A percentile compares a stretch with the other conserved stretches of the same genome.
These are phyloP conservation scores for Eleutherodactylus coqui DNA, from an alignment of 2,797 vertebrate species.

Conservation along the genomic window DNA sequence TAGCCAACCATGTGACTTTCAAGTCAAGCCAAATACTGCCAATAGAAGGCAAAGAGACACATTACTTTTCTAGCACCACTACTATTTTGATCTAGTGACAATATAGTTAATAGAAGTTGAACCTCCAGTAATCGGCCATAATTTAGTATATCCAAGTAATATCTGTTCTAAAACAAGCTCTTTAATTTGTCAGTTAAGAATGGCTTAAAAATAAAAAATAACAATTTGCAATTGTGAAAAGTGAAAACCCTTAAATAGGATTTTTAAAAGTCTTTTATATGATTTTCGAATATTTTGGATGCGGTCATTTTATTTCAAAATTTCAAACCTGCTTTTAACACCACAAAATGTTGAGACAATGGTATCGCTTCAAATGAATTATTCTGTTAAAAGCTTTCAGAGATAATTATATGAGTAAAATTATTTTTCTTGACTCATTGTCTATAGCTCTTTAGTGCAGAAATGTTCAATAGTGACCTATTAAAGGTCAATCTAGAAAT, in stretches of 20 bases:
- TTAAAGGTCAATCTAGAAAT: conserved; percentile 55
- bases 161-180: too few relatives aligned
- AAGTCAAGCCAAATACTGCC: too few relatives aligned
- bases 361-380: neutral
- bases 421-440: conserved; percentile 33
- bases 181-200: too few relatives aligned
- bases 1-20: too few relatives aligned
- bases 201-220: neutral
- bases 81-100: too few relatives aligned
- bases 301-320: neutral
- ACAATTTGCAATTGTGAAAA: neutral
- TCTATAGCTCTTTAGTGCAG: neutral
- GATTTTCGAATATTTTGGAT: neutral
- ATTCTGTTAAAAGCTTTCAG: conserved; percentile 30
- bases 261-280: neutral
- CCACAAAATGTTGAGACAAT: neutral
- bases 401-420: conserved; percentile 25
- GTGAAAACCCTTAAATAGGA: neutral
- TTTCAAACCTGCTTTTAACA: neutral
- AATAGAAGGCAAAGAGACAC: too few relatives aligned
- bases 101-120: too few relatives aligned
- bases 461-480: conserved; percentile 1
- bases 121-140: too few relatives aligned
- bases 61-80: too few relatives aligned
- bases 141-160: too few relatives aligned